Conservation (phyloP, 2,888 invertebrate species). For the Nyleta sp. region DNA sequence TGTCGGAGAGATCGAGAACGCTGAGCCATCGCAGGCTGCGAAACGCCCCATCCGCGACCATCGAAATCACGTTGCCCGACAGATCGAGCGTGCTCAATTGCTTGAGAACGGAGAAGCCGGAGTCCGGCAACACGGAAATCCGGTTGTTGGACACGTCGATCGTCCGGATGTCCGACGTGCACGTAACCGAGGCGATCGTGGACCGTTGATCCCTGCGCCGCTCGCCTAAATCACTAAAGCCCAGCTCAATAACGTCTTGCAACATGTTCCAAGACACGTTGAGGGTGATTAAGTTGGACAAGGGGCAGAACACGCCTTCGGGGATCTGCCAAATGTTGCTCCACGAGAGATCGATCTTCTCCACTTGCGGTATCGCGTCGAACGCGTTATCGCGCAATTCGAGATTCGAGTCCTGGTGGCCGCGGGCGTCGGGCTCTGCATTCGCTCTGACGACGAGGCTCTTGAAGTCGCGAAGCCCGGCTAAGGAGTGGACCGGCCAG, state of each 20-base stretch:
- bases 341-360: slow-evolving; percentile 92
- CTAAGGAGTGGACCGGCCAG: slow-evolving; percentile 91
- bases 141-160: slow-evolving; percentile 93
- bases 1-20: slow-evolving; percentile 94
- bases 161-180: slow-evolving; percentile 91
- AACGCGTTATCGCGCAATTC: slow-evolving; percentile 92
- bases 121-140: slow-evolving; percentile 91
- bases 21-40: slow-evolving; percentile 91
- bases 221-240: slow-evolving; percentile 87
- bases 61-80: slow-evolving; percentile 94
- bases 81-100: slow-evolving; percentile 91
- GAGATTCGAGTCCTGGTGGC: slow-evolving; percentile 85
- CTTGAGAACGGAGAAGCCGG: slow-evolving; percentile 91
- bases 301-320: slow-evolving; percentile 92
- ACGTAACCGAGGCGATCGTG: slow-evolving; percentile 80
- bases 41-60: slow-evolving; percentile 93
- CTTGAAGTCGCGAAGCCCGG: slow-evolving; percentile 90
- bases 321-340: slow-evolving; percentile 96
- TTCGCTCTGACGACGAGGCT: slow-evolving; percentile 93
- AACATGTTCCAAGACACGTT: slow-evolving; percentile 94
- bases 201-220: slow-evolving; percentile 73
- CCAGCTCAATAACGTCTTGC: slow-evolving; percentile 94
- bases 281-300: slow-evolving; percentile 90
- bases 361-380: slow-evolving; percentile 89
- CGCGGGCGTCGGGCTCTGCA: slow-evolving; percentile 74